A percentile compares a stretch with the other conserved stretches of the same genome.
Conservation (phyloP, 2,113 vertebrate genomes). For the Tupaia chinensis region DNA sequence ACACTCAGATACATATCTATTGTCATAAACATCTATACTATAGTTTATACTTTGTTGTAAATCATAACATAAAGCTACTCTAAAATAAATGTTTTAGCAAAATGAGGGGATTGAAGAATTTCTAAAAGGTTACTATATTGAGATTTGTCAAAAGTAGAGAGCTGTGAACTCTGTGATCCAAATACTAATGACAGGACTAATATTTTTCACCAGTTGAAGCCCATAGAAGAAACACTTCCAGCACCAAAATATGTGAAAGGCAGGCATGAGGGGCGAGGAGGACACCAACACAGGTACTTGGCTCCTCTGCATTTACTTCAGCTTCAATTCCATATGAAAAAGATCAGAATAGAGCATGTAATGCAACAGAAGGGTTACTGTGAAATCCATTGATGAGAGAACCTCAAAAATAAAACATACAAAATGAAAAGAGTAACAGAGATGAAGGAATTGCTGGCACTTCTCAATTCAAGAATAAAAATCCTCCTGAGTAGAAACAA, state of each 20-base stretch:
- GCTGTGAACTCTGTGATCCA: background rate
- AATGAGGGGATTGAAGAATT: background rate
- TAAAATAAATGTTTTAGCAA: background rate
- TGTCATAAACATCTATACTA: background rate
- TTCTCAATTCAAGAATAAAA: background rate
- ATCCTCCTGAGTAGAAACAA: background rate
- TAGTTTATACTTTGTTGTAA: background rate
- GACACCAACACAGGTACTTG: too few relatives aligned
- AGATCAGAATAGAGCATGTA: background rate
- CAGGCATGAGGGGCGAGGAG: background rate
- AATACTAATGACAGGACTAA: background rate
- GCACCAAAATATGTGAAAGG: background rate
- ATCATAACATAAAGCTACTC: background rate
- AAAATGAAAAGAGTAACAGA: too few relatives aligned
- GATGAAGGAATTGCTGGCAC: too few relatives aligned
- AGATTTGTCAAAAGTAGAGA: background rate
- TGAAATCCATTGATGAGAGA: background rate
- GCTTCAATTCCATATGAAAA: background rate
- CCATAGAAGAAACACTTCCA: background rate
- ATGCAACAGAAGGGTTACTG: background rate
- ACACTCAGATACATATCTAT: background rate
- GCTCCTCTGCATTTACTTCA: background rate
- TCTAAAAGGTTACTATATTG: background rate
- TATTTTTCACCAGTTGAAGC: background rate
- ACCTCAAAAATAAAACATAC: background rate